A percentile compares a stretch with the other conserved stretches of the same genome.
Conservation (phyloP, 2,797 vertebrate genomes). For the Picus viridis region DNA sequence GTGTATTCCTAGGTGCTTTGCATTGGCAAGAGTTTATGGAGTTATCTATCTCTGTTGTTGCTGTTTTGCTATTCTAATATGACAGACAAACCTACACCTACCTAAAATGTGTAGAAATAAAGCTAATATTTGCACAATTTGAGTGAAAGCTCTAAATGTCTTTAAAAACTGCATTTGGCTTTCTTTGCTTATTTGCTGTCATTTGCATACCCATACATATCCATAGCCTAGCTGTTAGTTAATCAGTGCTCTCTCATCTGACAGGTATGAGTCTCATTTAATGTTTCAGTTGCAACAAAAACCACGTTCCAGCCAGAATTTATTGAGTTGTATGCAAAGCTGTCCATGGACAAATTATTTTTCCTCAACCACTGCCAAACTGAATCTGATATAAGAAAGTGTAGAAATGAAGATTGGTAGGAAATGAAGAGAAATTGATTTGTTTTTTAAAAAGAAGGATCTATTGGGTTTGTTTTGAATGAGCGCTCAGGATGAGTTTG, state of each 20-base stretch:
- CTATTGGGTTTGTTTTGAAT: background rate
- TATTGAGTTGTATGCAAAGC: background rate
- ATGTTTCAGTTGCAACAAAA: background rate
- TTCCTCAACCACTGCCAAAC: background rate
- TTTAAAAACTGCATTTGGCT: background rate
- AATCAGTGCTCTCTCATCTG: background rate
- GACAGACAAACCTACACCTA: background rate
- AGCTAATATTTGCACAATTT: background rate
- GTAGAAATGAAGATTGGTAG: background rate
- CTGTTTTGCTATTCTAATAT: background rate
- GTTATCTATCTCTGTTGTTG: background rate
- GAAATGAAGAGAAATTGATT: background rate
- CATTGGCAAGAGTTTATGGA: background rate
- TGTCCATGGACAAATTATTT: background rate
- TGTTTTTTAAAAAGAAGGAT: background rate
- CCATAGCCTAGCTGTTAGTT: background rate
- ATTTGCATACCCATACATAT: background rate
- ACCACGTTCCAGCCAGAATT: background rate
- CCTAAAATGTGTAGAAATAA: background rate
- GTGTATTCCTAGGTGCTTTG: background rate
- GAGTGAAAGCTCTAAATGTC: background rate
- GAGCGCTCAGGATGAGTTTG: background rate
- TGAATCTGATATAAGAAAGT: background rate
- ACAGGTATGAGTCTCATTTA: background rate
- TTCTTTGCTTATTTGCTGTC: background rate